Evolutionary conservation across 2,797 vertebrate species (phyloP).

Genomic region (Chrosomus eos): DNA sequence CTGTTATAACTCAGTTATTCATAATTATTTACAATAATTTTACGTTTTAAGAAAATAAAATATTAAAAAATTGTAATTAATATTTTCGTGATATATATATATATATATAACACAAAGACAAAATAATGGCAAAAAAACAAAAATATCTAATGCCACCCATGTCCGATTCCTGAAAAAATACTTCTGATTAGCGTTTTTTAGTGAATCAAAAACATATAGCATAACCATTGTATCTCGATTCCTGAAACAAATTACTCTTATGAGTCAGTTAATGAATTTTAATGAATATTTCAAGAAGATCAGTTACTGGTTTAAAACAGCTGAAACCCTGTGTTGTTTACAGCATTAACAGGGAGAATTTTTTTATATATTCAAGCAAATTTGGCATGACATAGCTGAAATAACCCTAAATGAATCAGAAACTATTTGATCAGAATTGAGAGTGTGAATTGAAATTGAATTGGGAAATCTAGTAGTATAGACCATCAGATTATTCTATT

Average conservation of each 20-base stretch:
- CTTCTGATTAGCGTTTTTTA: not conserved
- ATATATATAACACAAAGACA: not conserved
- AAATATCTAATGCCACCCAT: not conserved
- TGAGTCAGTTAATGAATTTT: not conserved
- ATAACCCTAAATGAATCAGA: not conserved
- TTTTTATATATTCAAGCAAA: not conserved
- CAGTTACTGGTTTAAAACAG: not conserved
- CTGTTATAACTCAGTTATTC: not conserved
- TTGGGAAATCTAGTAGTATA: not conserved
- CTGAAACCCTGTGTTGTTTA: not conserved
- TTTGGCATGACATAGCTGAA: not conserved
- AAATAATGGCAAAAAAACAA: not conserved
- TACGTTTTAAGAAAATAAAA: not conserved
- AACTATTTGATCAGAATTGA: not conserved
- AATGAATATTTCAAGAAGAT: not conserved
- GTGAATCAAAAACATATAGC: not conserved
- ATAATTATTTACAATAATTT: not conserved
- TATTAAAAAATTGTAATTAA: not conserved
- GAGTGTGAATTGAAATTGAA: not conserved
- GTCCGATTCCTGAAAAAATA: not conserved
- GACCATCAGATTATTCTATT: not conserved
- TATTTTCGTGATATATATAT: not conserved
- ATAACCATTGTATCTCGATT: too few relatives aligned
- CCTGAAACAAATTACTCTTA: not conserved
- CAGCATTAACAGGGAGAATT: not conserved